These are phyloP conservation scores for Musca domestica DNA, from an alignment of 1,140 invertebrate genomes.

Conservation along the genomic window DNA sequence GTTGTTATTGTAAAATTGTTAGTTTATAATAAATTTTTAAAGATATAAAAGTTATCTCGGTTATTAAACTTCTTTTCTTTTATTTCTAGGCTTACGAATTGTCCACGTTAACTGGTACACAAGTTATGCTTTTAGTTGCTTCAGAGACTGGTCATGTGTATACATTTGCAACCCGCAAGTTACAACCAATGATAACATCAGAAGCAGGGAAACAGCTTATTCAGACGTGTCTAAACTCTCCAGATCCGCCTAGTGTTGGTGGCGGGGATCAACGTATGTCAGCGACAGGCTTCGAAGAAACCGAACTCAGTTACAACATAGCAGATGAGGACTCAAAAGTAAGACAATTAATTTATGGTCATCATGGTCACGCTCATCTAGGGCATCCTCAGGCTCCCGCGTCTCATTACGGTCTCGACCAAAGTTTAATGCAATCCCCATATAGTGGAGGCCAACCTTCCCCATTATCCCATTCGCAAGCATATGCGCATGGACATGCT, in stretches of 20 bases:
- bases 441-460: slow-evolving; percentile 55
- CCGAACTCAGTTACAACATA: slow-evolving; percentile 95
- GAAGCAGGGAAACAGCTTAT: slow-evolving; percentile 98
- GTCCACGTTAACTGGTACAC: slow-evolving; percentile 97
- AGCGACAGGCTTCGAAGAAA: slow-evolving; percentile 97
- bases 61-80: neutral
- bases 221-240: slow-evolving; percentile 97
- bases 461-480: slow-evolving; percentile 50
- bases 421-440: slow-evolving; percentile 53
- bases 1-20: no score
- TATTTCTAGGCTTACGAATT: slow-evolving; percentile 91
- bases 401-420: slow-evolving; percentile 51
- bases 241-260: slow-evolving; percentile 78
- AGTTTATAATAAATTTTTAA: neutral
- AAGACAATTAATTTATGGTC: slow-evolving; percentile 89
- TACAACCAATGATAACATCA: slow-evolving; percentile 99
- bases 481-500: slow-evolving; percentile 40
- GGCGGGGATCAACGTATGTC: slow-evolving; percentile 92
- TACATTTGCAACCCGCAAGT: slow-evolving; percentile 97
- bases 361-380: slow-evolving; percentile 63
- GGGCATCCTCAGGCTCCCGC: slow-evolving; percentile 50
- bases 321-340: slow-evolving; percentile 93
- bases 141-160: slow-evolving; percentile 98
- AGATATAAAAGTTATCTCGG: no score
- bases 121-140: slow-evolving; percentile 95